Conservation (phyloP, 2,888 invertebrate species). For the Encarsia formosa region DNA sequence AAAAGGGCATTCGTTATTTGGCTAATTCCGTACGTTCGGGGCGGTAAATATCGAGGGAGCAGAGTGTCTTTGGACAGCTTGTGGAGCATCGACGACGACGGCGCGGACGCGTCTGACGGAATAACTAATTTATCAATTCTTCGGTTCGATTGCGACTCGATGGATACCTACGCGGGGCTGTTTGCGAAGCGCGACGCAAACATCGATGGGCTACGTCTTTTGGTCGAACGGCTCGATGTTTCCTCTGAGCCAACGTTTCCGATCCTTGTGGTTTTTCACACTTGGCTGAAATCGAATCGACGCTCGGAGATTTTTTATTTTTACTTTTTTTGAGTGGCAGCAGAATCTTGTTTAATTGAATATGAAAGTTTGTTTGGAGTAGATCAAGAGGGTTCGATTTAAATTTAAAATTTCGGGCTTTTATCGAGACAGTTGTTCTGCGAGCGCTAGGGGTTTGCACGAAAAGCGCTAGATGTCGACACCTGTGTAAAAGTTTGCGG, state of each 20-base stretch:
- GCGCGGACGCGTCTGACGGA: slow-evolving; percentile 43
- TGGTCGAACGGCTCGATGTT: not conserved
- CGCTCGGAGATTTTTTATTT: too few species aligned
- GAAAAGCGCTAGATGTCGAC: too few species aligned
- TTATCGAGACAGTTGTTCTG: too few species aligned
- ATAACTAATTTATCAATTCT: slow-evolving; percentile 53
- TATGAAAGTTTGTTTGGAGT: too few species aligned
- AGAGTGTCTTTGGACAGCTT: slow-evolving; percentile 42
- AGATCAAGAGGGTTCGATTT: not conserved
- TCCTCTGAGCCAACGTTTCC: not conserved
- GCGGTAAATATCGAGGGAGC: slow-evolving; percentile 23
- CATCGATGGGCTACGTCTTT: not conserved
- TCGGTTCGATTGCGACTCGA: slow-evolving; percentile 49
- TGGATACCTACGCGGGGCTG: slow-evolving; percentile 23
- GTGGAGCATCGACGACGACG: slow-evolving; percentile 24
- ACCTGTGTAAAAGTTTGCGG: too few species aligned
- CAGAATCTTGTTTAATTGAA: not conserved
- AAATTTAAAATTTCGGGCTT: too few species aligned
- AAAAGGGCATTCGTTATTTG: too few species aligned
- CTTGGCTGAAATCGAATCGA: too few species aligned
- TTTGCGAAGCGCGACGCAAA: slow-evolving; percentile 12
- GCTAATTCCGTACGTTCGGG: too few species aligned
- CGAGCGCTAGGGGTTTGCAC: too few species aligned
- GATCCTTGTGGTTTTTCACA: not conserved
- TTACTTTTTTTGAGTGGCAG: not conserved